Conservation (phyloP, 1,140 invertebrate species). For the Leptinotarsa lineolata region DNA sequence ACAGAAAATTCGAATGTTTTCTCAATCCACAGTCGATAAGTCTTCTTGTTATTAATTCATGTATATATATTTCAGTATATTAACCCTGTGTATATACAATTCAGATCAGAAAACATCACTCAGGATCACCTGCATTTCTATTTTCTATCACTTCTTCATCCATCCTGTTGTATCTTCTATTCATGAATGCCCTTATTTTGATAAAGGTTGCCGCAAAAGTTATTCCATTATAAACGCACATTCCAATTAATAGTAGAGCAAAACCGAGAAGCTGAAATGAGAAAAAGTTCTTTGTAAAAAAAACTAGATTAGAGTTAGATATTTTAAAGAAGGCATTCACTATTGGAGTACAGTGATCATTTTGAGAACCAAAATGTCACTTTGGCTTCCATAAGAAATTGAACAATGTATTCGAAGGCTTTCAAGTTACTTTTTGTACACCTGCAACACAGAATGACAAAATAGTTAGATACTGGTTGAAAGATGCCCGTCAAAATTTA, state of each 20-base stretch:
- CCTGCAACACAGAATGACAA: too few species aligned
- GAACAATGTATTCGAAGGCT: too few species aligned
- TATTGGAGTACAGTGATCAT: too few species aligned
- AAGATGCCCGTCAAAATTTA: too few species aligned
- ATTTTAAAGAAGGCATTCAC: too few species aligned
- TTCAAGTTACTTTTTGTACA: too few species aligned
- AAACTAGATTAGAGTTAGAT: too few species aligned
- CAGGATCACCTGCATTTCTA: slow-evolving; percentile 23
- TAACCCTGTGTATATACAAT: neutral
- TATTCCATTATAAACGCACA: slow-evolving; percentile 51
- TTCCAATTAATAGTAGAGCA: slow-evolving; percentile 44
- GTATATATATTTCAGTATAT: neutral
- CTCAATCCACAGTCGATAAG: neutral
- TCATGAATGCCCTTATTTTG: slow-evolving; percentile 27
- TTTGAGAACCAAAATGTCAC: too few species aligned
- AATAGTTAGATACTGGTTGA: too few species aligned
- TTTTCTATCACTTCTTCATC: slow-evolving; percentile 26
- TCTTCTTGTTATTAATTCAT: neutral
- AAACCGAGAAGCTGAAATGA: slow-evolving; percentile 48
- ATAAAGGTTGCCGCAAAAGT: slow-evolving; percentile 35
- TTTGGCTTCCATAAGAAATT: too few species aligned
- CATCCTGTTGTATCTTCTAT: slow-evolving; percentile 26
- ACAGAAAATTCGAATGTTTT: neutral
- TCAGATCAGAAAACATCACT: neutral
- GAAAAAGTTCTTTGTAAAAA: too few species aligned